These are phyloP conservation scores for Chrysolina haemoptera DNA, from an alignment of 2,888 invertebrate genomes.

Conservation along the genomic window DNA sequence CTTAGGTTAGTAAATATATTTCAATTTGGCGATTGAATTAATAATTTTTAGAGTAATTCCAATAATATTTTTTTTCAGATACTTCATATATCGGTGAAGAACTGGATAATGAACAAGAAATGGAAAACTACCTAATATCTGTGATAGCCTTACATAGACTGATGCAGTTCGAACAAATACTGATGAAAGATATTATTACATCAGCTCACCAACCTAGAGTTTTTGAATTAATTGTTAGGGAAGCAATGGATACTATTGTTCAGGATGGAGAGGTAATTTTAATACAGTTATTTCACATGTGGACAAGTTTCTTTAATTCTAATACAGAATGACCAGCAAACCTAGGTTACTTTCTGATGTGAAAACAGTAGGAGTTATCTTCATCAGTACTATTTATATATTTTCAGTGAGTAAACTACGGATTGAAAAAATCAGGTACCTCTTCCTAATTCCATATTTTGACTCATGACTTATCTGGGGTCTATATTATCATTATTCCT, in stretches of 20 bases:
- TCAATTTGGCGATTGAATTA: not conserved
- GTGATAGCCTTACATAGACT: conserved; percentile 87
- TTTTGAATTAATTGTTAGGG: conserved; percentile 86
- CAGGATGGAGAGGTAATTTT: conserved; percentile 84
- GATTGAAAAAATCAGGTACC: no score
- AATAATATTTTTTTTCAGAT: conserved; percentile 54
- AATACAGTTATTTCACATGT: not conserved
- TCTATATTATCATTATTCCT: no score
- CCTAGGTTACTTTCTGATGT: no score
- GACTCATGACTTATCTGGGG: no score
- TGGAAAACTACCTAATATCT: conserved; percentile 87
- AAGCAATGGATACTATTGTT: conserved; percentile 88
- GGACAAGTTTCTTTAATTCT: no score
- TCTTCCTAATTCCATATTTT: no score
- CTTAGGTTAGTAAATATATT: conserved; percentile 60
- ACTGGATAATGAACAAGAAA: conserved; percentile 82
- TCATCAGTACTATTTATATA: no score
- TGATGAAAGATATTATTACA: conserved; percentile 89
- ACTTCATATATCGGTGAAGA: conserved; percentile 72
- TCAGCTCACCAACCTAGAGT: conserved; percentile 85
- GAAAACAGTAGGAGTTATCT: no score
- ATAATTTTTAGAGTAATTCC: no score
- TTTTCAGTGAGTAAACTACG: no score
- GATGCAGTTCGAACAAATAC: conserved; percentile 88
- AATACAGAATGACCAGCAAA: no score